Base-by-base conservation (phyloP, 2,113 vertebrate species). In the Psittacus erithacus region DNA sequence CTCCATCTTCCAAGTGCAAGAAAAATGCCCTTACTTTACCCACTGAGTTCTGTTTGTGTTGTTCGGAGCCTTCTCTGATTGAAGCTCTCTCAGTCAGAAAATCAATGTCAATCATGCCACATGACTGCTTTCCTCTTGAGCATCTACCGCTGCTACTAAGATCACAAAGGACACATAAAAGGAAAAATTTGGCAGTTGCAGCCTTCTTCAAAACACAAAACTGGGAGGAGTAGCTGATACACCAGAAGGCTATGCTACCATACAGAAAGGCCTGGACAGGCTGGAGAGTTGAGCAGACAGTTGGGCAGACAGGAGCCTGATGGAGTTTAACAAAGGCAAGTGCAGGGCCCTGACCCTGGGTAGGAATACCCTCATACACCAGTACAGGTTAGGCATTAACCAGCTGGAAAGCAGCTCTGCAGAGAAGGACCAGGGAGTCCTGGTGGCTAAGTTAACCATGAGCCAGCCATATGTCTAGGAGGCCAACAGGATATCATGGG, bases 11-110 rank as follows among this genome's bases (percentile, higher is more conserved):
- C 77, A 84, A 50, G 39, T 33, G 52, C 77, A 82, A 78, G 44
- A 82, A 79, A 86, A 93, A 88, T 79, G 57, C 27, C 49, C 49
- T 65, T 84, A 67, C 86, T 91, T 90, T 93, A 38, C 52, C 93
- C 41, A 73, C 15, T 7, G 41, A 0, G 0, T 55, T 83, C 53
- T 92, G 73, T 86, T 94, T 92, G 64, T 88, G 71, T n/a, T 90
- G 79, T 28, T 70, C 43, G 38, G 76, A 92, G 50, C 69, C 80
- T 81, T 74, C 64, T 78, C 60, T 38, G 35, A 93, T 43, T 88
- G 80, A 95, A 88, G 85, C 33, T 81, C 49, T 52, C 88, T 33
- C 82, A 94, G 69, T 65, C 77, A 91, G 74, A 94, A 96, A 93
- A 95, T 93, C 83, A 47, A 23, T 82, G 91, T 50, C 93, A 95